Evolutionary conservation across 2,797 vertebrate genomes (phyloP).

Genomic region (Momotus momota): DNA sequence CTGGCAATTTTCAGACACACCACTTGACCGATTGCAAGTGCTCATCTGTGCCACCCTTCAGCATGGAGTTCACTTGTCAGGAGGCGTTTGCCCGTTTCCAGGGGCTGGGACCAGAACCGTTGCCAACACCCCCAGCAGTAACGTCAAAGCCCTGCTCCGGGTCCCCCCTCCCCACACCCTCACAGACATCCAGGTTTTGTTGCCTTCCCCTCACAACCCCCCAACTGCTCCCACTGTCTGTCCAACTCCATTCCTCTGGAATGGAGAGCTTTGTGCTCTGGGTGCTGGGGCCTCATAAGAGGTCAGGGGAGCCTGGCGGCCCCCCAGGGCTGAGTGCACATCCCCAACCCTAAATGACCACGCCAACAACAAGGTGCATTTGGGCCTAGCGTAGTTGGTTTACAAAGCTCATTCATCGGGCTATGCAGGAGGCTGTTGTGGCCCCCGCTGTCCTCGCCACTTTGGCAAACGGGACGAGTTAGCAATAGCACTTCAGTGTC

Average conservation of each 20-base stretch:
- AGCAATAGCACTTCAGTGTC: neutral
- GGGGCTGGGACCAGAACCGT: neutral
- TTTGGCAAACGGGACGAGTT: neutral
- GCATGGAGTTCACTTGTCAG: neutral
- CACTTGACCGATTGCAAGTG: neutral
- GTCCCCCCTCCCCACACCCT: neutral
- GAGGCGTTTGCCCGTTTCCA: neutral
- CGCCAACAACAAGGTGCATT: neutral
- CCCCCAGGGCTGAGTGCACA: neutral
- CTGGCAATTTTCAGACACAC: slow-evolving; percentile 8
- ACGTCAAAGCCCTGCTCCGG: neutral
- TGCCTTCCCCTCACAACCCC: neutral
- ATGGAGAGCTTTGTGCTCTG: neutral
- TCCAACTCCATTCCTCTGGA: neutral
- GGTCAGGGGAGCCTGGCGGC: neutral
- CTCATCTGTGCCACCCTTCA: neutral
- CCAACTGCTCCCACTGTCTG: neutral
- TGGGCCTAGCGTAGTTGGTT: neutral
- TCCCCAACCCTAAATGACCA: neutral
- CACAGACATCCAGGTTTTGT: neutral
- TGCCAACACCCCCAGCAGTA: neutral
- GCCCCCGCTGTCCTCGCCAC: neutral
- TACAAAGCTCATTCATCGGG: neutral
- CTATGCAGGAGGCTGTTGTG: neutral
- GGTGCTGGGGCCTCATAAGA: neutral